A percentile compares a stretch with the other conserved stretches of the same genome.
Evolutionary conservation across 1,140 invertebrate species (phyloP).

Genomic region (Papilio glaucus): DNA sequence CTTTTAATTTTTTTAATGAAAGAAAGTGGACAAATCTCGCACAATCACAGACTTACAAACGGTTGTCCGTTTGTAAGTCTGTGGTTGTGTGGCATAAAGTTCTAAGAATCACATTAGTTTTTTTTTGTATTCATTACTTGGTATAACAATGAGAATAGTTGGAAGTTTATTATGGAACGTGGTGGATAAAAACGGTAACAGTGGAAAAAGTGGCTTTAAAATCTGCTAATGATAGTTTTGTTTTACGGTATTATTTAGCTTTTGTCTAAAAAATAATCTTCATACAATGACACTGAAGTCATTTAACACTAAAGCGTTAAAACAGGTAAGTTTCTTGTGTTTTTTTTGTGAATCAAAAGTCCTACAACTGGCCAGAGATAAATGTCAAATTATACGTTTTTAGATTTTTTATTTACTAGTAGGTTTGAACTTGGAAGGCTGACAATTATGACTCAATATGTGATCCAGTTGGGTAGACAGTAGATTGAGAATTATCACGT

Average conservation of each 20-base stretch:
- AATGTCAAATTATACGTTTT: too few relatives aligned
- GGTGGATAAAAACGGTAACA: background rate
- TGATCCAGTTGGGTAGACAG: too few relatives aligned
- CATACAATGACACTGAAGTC: background rate
- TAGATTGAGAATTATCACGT: too few relatives aligned
- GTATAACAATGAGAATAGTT: background rate
- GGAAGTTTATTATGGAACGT: background rate
- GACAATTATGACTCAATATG: too few relatives aligned
- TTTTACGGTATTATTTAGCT: background rate
- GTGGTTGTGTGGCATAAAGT: too few relatives aligned
- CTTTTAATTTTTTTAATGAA: background rate
- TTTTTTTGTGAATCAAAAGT: too few relatives aligned
- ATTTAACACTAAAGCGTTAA: background rate
- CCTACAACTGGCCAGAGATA: too few relatives aligned
- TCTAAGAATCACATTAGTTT: conserved; percentile 10
- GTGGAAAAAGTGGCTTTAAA: background rate
- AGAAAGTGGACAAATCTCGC: background rate
- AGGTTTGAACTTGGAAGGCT: too few relatives aligned
- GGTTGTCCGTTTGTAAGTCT: too few relatives aligned
- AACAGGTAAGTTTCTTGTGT: background rate
- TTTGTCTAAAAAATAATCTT: background rate
- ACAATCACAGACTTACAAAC: background rate
- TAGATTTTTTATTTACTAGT: too few relatives aligned
- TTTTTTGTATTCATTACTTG: background rate
- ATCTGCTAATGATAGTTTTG: background rate